Conservation (phyloP, 37 sponge, comb jelly and placozoan species). For the Bolinopsis microptera region DNA sequence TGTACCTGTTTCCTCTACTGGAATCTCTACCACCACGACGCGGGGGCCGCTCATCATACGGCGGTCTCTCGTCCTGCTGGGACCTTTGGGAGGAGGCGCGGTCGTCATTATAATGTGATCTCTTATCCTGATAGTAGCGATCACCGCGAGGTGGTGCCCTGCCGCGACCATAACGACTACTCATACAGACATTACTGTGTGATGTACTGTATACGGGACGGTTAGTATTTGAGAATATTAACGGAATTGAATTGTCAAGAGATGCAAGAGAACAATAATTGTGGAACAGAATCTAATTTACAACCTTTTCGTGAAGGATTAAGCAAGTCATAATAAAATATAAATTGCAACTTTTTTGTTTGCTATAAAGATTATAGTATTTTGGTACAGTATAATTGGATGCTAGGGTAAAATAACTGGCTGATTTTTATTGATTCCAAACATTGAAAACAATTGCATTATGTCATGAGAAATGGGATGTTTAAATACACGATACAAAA, state of each 20-base stretch:
- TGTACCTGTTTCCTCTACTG: background rate
- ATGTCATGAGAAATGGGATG: background rate
- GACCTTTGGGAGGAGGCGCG: background rate
- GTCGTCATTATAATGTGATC: background rate
- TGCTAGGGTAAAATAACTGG: too few relatives aligned
- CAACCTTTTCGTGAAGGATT: too few relatives aligned
- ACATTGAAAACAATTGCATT: background rate
- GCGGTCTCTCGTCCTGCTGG: background rate
- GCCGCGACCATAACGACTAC: constrained; percentile 14
- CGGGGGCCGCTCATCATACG: background rate
- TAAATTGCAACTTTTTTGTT: too few relatives aligned
- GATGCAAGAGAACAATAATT: too few relatives aligned
- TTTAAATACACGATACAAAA: background rate
- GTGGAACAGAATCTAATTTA: too few relatives aligned
- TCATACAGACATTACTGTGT: constrained; percentile 43
- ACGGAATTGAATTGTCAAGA: too few relatives aligned
- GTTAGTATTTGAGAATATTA: too few relatives aligned
- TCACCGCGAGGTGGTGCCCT: background rate
- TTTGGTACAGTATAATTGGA: too few relatives aligned
- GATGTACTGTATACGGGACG: background rate
- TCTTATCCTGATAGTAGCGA: background rate
- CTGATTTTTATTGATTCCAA: too few relatives aligned
- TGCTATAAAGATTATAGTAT: too few relatives aligned
- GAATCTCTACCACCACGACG: constrained; percentile 9
- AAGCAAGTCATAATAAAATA: too few relatives aligned